Conservation (phyloP, 2,797 vertebrate genomes). For the Schizothorax lantsangensis region DNA sequence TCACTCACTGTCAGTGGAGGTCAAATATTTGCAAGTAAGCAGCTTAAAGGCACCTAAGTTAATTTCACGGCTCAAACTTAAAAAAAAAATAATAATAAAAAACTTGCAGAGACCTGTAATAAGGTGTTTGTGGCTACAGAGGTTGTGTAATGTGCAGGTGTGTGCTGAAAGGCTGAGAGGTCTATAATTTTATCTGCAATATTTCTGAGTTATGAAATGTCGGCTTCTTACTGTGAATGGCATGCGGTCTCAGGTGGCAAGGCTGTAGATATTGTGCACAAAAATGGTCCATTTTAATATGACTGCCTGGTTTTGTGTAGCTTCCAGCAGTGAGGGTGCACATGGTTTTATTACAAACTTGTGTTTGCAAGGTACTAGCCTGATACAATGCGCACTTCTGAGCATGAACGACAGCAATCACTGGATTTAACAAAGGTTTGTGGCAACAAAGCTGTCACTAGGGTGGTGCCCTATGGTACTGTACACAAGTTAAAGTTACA, state of each 20-base stretch:
- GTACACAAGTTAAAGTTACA: neutral
- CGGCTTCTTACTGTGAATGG: neutral
- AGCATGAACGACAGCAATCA: neutral
- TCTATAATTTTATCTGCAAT: constrained; percentile 18
- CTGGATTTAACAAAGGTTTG: neutral
- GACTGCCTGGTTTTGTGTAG: neutral
- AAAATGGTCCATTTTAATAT: neutral
- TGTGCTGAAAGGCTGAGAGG: neutral
- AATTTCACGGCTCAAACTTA: constrained; percentile 75
- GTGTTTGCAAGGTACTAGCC: neutral
- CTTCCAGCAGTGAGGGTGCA: neutral
- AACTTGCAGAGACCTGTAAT: neutral
- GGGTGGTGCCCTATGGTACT: neutral
- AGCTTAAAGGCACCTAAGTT: constrained; percentile 71
- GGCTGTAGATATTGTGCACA: neutral
- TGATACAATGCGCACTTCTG: neutral
- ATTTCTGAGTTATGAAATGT: neutral
- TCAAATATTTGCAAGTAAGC: constrained; percentile 83
- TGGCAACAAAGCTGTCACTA: neutral
- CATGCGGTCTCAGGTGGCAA: neutral
- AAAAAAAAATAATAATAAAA: neutral
- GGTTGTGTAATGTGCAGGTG: neutral
- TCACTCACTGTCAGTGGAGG: constrained; percentile 82
- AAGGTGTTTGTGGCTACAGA: neutral
- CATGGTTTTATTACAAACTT: neutral